Percentiles rank a stretch among this genome's conserved stretches.
Evolutionary conservation across 2,113 vertebrate species (phyloP).

Genomic region (Antechinus flavipes): DNA sequence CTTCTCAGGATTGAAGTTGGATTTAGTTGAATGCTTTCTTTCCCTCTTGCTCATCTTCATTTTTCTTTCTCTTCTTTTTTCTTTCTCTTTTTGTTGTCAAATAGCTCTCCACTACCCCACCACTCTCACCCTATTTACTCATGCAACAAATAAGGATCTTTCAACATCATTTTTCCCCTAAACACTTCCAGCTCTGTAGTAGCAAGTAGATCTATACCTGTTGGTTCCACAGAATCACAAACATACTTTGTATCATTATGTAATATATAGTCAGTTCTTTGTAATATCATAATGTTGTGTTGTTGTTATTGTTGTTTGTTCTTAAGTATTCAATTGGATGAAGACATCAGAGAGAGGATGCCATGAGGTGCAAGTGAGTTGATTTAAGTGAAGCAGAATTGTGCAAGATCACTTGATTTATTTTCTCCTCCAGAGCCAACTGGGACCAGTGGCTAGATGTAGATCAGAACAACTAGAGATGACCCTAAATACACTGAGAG

Average conservation of each 20-base stretch:
- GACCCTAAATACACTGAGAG: too few relatives aligned
- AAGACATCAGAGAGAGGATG: too few relatives aligned
- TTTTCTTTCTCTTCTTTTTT: background rate
- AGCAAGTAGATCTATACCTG: background rate
- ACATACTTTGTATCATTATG: background rate
- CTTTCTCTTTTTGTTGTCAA: background rate
- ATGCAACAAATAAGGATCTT: background rate
- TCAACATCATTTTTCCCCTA: background rate
- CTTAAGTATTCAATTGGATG: too few relatives aligned
- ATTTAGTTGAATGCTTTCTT: background rate
- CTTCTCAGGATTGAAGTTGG: background rate
- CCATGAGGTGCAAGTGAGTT: too few relatives aligned
- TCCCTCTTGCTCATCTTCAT: background rate
- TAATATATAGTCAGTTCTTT: background rate
- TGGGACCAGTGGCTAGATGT: too few relatives aligned
- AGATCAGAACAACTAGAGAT: too few relatives aligned
- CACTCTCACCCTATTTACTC: too few relatives aligned
- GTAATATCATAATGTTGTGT: constrained; percentile 5
- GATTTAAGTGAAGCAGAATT: too few relatives aligned
- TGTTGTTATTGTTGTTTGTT: too few relatives aligned
- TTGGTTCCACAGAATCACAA: background rate
- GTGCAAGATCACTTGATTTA: too few relatives aligned
- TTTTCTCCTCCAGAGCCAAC: too few relatives aligned
- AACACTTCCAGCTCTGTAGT: background rate
- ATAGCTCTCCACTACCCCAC: background rate